Evolutionary conservation across 1,140 invertebrate species (phyloP).

Genomic region (Cydia splendana): DNA sequence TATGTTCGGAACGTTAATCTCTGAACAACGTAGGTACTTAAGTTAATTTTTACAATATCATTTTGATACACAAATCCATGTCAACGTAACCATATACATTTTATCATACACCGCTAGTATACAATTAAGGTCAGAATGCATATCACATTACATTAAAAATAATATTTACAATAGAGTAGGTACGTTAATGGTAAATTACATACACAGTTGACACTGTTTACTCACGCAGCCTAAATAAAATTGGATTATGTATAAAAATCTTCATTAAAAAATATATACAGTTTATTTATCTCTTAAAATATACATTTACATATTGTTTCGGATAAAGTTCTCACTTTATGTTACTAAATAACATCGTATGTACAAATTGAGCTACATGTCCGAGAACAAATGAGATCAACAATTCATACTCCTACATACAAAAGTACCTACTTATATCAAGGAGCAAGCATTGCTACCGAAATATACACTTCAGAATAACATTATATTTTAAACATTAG

Average conservation of each 20-base stretch:
- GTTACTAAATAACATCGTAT: constrained; percentile 61
- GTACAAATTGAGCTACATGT: constrained; percentile 76
- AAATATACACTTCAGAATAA: constrained; percentile 43
- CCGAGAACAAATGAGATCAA: constrained; percentile 78
- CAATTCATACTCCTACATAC: constrained; percentile 57
- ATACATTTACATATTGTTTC: constrained; percentile 63
- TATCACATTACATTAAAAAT: constrained; percentile 69
- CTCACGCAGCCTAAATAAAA: constrained; percentile 66
- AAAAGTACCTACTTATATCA: constrained; percentile 29
- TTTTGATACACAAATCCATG: constrained; percentile 74
- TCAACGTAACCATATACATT: constrained; percentile 76
- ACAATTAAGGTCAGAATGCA: constrained; percentile 71
- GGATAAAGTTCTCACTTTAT: constrained; percentile 54
- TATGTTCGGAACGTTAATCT: constrained; percentile 74
- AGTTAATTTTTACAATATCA: constrained; percentile 76
- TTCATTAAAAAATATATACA: constrained; percentile 75
- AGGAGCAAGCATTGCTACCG: neutral
- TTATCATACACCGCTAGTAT: constrained; percentile 66
- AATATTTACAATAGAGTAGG: constrained; percentile 62
- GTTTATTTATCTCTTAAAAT: constrained; percentile 66
- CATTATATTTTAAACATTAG: neutral
- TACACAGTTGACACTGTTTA: constrained; percentile 59
- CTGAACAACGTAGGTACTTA: constrained; percentile 69
- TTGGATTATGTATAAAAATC: constrained; percentile 73
- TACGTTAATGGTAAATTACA: constrained; percentile 57